Evolutionary conservation across 2,113 vertebrate genomes (phyloP).

Genomic region (Pristiophorus japonicus): DNA sequence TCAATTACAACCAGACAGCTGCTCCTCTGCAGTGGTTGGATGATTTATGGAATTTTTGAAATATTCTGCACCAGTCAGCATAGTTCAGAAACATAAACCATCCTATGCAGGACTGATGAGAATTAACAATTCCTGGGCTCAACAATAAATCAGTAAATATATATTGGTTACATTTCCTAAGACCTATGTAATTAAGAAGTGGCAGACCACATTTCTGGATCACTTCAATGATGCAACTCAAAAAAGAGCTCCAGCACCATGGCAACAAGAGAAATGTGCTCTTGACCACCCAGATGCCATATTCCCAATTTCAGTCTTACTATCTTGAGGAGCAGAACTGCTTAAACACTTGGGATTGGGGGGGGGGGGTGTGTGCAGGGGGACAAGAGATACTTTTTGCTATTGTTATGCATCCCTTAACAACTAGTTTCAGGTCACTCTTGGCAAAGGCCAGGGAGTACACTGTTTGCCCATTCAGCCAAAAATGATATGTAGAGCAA

Average conservation of each 20-base stretch:
- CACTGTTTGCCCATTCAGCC: neutral
- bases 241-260: neutral
- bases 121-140: neutral
- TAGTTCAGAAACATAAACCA: neutral
- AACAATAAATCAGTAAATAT: neutral
- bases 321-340: neutral
- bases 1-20: neutral
- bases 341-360: too few relatives aligned
- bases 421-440: neutral
- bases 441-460: neutral
- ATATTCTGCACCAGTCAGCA: constrained; percentile 1
- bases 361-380: too few relatives aligned
- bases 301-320: neutral
- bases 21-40: neutral
- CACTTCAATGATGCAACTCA: neutral
- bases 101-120: neutral
- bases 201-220: too few relatives aligned
- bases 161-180: too few relatives aligned
- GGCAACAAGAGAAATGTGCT: neutral
- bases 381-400: too few relatives aligned
- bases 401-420: neutral
- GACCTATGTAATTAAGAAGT: too few relatives aligned
- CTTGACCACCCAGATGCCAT: neutral
- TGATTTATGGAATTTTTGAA: constrained; percentile 21
- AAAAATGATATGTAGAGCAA: too few relatives aligned